phyloP scores from a whole-genome alignment of 2,797 vertebrate species.

The Acanthis flammea region DNA sequence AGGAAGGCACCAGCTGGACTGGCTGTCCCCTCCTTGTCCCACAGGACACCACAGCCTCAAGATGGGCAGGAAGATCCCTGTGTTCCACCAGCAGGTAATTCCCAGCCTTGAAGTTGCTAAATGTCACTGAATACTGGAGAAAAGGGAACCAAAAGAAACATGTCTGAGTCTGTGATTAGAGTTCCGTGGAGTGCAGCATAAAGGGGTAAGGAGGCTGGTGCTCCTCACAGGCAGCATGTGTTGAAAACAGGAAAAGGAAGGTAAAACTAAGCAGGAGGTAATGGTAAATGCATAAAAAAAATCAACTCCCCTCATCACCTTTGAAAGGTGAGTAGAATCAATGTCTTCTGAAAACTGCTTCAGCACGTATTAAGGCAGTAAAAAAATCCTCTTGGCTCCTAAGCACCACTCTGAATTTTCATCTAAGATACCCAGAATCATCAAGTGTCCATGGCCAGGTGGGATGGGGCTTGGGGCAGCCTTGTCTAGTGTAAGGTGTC shows the following conservation, averaged over 20 bases:
- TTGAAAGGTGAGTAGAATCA: not conserved
- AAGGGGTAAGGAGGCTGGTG: not conserved
- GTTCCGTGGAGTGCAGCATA: not conserved
- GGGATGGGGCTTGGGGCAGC: not conserved
- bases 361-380: not conserved
- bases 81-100: constrained; percentile 71
- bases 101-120: constrained; percentile 64
- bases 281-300: not conserved
- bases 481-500: not conserved
- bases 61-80: not conserved
- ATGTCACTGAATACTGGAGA: constrained; percentile 71
- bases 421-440: not conserved
- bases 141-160: not conserved
- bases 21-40: constrained; percentile 43
- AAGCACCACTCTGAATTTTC: not conserved
- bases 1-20: constrained; percentile 8
- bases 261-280: not conserved
- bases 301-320: not conserved
- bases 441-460: not conserved
- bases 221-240: not conserved
- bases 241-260: not conserved
- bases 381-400: not conserved
- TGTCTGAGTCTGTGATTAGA: not conserved
- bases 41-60: constrained; percentile 59
- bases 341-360: not conserved